Conservation (phyloP, 2,797 vertebrate genomes). For the Hydrolagus colliei region DNA sequence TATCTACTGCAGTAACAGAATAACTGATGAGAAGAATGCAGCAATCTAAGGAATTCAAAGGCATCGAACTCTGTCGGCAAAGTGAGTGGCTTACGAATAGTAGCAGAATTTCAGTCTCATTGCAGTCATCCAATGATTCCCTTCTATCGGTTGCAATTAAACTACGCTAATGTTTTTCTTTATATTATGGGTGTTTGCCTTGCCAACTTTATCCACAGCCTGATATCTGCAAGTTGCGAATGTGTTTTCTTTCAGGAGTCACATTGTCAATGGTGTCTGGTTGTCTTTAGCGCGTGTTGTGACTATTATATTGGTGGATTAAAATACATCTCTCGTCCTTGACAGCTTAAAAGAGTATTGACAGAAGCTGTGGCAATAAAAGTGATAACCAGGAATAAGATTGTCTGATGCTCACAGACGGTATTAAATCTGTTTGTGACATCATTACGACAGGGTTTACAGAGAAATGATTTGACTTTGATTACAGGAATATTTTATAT, state of each 20-base stretch:
- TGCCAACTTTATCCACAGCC: neutral
- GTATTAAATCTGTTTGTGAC: neutral
- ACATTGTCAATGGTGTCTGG: neutral
- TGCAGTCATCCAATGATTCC: neutral
- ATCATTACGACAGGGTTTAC: neutral
- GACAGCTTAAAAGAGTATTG: neutral
- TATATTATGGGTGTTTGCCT: neutral
- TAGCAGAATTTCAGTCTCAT: neutral
- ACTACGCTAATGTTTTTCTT: neutral
- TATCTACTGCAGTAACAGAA: neutral
- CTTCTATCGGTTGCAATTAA: neutral
- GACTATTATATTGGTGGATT: neutral
- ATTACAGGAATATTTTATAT: conserved; percentile 2
- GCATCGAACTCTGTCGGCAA: neutral
- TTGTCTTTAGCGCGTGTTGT: neutral
- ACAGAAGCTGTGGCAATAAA: neutral
- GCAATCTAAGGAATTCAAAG: neutral
- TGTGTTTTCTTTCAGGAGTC: neutral
- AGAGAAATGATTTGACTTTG: conserved; percentile 1
- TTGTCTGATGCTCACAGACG: neutral
- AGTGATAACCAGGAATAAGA: neutral
- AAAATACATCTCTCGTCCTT: neutral
- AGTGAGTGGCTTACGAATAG: neutral
- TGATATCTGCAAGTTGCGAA: neutral
- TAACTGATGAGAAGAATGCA: neutral